Conservation (phyloP, 2,888 invertebrate genomes). For the Drosophila paranaensis region DNA sequence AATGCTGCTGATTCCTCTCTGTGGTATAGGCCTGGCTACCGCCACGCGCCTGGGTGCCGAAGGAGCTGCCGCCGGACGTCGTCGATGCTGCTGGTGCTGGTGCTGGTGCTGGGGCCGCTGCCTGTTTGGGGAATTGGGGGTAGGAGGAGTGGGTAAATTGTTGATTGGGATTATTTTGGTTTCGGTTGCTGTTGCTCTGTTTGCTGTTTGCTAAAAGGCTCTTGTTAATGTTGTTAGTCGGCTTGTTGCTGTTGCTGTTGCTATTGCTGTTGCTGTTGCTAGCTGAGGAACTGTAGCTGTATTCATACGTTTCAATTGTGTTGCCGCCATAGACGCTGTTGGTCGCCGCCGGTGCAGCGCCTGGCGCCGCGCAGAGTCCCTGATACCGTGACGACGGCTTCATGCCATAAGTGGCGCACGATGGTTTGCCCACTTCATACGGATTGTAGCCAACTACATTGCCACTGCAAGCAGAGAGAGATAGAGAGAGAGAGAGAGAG, state of each 20-base stretch:
- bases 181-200: slow-evolving; percentile 80
- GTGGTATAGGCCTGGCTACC: slow-evolving; percentile 74
- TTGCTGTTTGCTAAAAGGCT: slow-evolving; percentile 61
- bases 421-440: slow-evolving; percentile 90
- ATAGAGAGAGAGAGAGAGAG: neutral
- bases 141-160: slow-evolving; percentile 63
- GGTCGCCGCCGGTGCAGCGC: slow-evolving; percentile 48
- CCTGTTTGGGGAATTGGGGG: slow-evolving; percentile 85
- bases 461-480: slow-evolving; percentile 86
- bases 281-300: slow-evolving; percentile 69
- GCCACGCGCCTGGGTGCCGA: slow-evolving; percentile 66
- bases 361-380: slow-evolving; percentile 88
- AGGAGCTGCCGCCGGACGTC: slow-evolving; percentile 64
- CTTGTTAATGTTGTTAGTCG: slow-evolving; percentile 86
- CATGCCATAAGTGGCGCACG: slow-evolving; percentile 90
- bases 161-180: slow-evolving; percentile 85
- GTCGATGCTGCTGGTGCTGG: slow-evolving; percentile 79
- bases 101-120: slow-evolving; percentile 64
- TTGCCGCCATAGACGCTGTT: slow-evolving; percentile 86
- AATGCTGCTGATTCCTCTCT: slow-evolving; percentile 61
- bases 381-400: slow-evolving; percentile 89
- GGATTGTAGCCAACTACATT: slow-evolving; percentile 91
- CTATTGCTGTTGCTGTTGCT: slow-evolving; percentile 76
- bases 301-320: slow-evolving; percentile 84
- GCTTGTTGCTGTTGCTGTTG: slow-evolving; percentile 86